Percentiles rank a stretch among this genome's conserved stretches.
Evolutionary conservation across 2,113 vertebrate species (phyloP).

Genomic region (Vulpes ferrilata): DNA sequence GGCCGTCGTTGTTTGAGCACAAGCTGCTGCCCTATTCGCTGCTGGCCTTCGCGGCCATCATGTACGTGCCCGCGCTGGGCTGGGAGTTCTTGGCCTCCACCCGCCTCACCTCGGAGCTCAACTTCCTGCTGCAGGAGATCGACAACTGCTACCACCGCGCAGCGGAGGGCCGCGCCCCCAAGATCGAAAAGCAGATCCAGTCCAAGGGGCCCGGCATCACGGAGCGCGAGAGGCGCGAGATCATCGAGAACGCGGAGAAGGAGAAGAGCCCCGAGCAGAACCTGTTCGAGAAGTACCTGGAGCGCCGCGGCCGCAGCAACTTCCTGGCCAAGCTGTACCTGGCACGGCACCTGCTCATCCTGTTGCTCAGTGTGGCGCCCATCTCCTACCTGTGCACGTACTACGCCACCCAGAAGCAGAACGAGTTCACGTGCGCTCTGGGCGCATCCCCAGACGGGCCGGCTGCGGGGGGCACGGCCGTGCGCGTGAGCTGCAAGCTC

Average conservation of each 20-base stretch:
- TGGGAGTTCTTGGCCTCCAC: slow-evolving; percentile 99
- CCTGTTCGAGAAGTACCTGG: slow-evolving; percentile 98
- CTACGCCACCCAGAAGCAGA: slow-evolving; percentile 97
- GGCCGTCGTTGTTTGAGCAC: slow-evolving; percentile 98
- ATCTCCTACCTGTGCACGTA: slow-evolving; percentile 98
- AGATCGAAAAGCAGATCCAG: slow-evolving; percentile 99
- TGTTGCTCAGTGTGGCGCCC: slow-evolving; percentile 97
- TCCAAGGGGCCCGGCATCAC: slow-evolving; percentile 98
- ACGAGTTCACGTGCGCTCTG: slow-evolving; percentile 97
- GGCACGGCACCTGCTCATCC: slow-evolving; percentile 95
- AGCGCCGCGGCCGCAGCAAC: slow-evolving; percentile 97
- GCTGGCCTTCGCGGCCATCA: slow-evolving; percentile 98
- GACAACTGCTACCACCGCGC: slow-evolving; percentile 99
- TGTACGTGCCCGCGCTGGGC: slow-evolving; percentile 98
- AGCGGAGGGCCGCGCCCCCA: slow-evolving; percentile 97
- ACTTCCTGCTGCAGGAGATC: slow-evolving; percentile 99
- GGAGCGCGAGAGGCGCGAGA: slow-evolving; percentile 96
- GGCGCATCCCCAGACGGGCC: slow-evolving; percentile 94
- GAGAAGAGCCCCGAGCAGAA: slow-evolving; percentile 99
- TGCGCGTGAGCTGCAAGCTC: slow-evolving; percentile 97
- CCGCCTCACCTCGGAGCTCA: slow-evolving; percentile 98
- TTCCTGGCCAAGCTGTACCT: slow-evolving; percentile 98
- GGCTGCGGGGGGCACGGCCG: slow-evolving; percentile 83
- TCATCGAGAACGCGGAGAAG: slow-evolving; percentile 99
- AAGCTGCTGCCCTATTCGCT: slow-evolving; percentile 99